These are phyloP conservation scores for Melinopterus prodromus DNA, from an alignment of 2,888 invertebrate species.

Conservation along the genomic window DNA sequence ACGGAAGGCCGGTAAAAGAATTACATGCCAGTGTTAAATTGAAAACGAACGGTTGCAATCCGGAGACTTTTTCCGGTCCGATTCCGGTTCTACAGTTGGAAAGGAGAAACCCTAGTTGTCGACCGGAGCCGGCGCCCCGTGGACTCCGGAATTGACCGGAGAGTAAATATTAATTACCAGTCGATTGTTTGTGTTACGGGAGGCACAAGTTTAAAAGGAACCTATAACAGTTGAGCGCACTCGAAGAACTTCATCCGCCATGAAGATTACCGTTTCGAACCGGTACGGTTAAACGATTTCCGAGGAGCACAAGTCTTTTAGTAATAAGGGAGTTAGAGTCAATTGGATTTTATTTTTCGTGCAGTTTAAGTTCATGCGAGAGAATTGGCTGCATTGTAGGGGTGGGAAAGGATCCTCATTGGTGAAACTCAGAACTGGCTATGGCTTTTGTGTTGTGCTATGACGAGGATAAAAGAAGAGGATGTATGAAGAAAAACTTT, in stretches of 20 bases:
- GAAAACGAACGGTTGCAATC: neutral
- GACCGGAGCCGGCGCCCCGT: neutral
- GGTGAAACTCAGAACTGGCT: no score
- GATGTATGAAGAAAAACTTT: no score
- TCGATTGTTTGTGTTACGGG: neutral
- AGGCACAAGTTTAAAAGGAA: conserved; percentile 4
- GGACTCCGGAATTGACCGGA: neutral
- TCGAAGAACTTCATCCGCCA: neutral
- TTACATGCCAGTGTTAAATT: neutral
- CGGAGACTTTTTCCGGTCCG: neutral
- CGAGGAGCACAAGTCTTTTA: neutral
- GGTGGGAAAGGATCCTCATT: no score
- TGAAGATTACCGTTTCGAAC: neutral
- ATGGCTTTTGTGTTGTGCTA: no score
- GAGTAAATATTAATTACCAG: conserved; percentile 4
- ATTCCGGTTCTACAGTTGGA: neutral
- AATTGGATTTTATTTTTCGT: neutral
- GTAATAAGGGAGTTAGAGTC: neutral
- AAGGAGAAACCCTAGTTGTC: neutral
- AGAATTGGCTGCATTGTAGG: no score
- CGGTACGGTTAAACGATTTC: neutral
- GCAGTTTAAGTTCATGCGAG: neutral
- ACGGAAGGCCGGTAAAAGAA: neutral
- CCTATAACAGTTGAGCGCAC: neutral
- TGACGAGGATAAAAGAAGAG: no score